Evolutionary conservation across 1,140 invertebrate genomes (phyloP), one percentile per base, ranked within the genome.

Genomic region (Musca domestica): DNA sequence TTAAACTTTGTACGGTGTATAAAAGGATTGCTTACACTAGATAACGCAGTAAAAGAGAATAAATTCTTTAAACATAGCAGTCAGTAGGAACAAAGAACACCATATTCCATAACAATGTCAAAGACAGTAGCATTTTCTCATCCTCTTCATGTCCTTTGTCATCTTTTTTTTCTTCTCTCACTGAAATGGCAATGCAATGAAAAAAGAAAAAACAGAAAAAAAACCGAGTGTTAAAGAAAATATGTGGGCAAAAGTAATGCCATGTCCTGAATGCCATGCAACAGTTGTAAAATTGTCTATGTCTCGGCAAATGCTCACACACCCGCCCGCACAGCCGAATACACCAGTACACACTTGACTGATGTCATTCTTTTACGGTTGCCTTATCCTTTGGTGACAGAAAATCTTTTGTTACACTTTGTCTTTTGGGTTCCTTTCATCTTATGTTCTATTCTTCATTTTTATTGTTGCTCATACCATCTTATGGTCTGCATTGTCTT

Each of bases 361-460:
- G 34, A 41, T 58, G 54, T 58, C 54, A 7, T 41, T 58, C 15
- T 58, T 17, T 51, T 51, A 19, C 20, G 48, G 12, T 27, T 58
- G 12, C 34, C 5, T 58, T 23, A 30, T 58, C 54, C 25, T 58
- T 56, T 56, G 25, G 52, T 56, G 52, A 23, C 23, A 61, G 34
- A 61, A n/a, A 34, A 34, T 34, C 27, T 61, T 34, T 61, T 34
- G 17, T 61, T 61, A 34, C n/a, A 61, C 19, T 61, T 54, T 54
- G 22, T 23, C 22, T 23, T 23, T 54, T 61, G 17, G n/a, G 6
- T 54, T 22, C 10, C 14, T 41, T 20, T 34, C 17, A 7, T 61
- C 19, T 61, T 41, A 12, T 2, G 2, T 10, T 41, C 17, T 9
- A 34, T 34, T 34, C 19, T 34, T 30, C 2, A 30, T 30, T 58